Base-by-base conservation (phyloP, 2,888 invertebrate genomes). In the Thereva unica region DNA sequence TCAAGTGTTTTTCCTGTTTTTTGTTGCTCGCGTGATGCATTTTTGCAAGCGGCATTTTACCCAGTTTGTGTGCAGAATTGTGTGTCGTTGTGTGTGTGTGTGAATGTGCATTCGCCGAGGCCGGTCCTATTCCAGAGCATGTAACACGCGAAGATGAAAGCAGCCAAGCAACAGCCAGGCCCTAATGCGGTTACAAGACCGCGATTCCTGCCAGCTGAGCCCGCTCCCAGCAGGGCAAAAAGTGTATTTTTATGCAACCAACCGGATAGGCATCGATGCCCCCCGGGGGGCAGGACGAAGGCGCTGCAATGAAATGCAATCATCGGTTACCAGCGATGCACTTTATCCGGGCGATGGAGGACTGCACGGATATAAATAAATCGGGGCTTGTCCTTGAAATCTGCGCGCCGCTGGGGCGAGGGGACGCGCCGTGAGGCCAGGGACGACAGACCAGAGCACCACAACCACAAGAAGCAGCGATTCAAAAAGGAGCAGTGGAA, bases 151-250 rank as follows among this genome's bases (percentile, higher is more conserved):
- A 49, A 55, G 67, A 64, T 64, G 64, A 67, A 67, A 63, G 63
- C 50, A 54, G 23, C 53, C 47, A 47, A 59, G 41, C 64, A 55
- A 55, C 55, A 55, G 44, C 23, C 23, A 23, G 23, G 23, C 23
- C 38, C 40, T 64, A 67, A 63, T 56, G 67, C 56, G 67, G 67
- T 67, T 67, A 67, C 64, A 67, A 67, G 67, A 67, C 67, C 67
- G 56, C 67, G 56, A 67, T 55, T 55, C 66, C 67, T 64, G 67
- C 64, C 55, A 45, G 52, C 57, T 57, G 57, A 57, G 66, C 3
- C 57, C 5, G 40, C 49, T 37, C 5, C n/a, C 45, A 50, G 5
- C 42, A 38, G 53, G 37, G 10, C 53, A 45, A 41, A 64, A 67
- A 10, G 50, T 45, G 44, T 54, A 54, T 63, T 54, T 67, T 67